These are phyloP conservation scores for Chrysolina oricalcia DNA, from an alignment of 2,888 invertebrate species.

Conservation along the genomic window DNA sequence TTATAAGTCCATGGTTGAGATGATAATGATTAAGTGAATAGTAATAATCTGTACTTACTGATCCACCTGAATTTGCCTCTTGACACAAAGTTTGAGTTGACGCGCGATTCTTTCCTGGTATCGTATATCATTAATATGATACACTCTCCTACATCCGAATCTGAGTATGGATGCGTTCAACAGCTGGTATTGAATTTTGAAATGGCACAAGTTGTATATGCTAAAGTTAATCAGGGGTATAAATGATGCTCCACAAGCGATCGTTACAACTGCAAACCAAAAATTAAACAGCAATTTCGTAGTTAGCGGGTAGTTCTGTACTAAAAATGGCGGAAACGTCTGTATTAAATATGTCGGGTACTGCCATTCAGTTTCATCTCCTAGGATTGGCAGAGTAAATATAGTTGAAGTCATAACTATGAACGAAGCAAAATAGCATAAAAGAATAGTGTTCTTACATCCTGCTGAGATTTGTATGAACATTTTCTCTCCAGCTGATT, in stretches of 20 bases:
- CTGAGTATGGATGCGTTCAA: not conserved
- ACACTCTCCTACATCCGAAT: not conserved
- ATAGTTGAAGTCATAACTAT: not conserved
- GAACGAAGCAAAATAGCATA: not conserved
- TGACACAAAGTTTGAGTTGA: not conserved
- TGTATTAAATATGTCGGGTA: too few species aligned
- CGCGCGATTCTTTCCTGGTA: not conserved
- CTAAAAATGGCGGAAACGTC: too few species aligned
- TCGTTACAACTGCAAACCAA: not conserved
- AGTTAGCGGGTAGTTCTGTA: not conserved
- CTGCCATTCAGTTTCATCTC: not conserved
- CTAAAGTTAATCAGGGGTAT: not conserved
- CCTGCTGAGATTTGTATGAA: not conserved
- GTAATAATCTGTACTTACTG: not conserved
- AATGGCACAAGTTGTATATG: not conserved
- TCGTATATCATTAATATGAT: not conserved
- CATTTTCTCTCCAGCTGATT: slow-evolving; percentile 2
- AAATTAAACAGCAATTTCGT: not conserved
- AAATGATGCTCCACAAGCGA: not conserved
- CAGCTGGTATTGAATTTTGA: not conserved
- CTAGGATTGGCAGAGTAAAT: not conserved
- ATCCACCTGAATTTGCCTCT: not conserved
- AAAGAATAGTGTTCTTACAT: not conserved
- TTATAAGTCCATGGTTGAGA: too few species aligned
- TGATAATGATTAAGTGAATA: too few species aligned